These are phyloP conservation scores for Diadromus collaris DNA, from an alignment of 2,888 invertebrate genomes.

Conservation along the genomic window DNA sequence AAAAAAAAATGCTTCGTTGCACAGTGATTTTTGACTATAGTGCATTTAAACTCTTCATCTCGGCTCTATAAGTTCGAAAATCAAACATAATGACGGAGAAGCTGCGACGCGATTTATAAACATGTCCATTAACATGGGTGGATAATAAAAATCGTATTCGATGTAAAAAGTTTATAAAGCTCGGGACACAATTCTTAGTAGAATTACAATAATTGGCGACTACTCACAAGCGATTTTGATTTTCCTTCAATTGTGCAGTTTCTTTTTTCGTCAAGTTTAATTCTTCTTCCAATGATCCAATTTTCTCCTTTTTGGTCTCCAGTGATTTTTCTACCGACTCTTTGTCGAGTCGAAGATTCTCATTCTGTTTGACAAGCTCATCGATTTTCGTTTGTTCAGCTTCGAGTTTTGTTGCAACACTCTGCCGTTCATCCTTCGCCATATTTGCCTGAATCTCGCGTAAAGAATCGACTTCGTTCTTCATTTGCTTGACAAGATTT, in stretches of 20 bases:
- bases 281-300: slow-evolving; percentile 69
- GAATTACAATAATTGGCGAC: neutral
- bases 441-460: slow-evolving; percentile 75
- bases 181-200: neutral
- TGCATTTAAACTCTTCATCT: too few species aligned
- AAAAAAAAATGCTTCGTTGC: too few species aligned
- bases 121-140: too few species aligned
- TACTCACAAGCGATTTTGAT: slow-evolving; percentile 70
- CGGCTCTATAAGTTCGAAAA: too few species aligned
- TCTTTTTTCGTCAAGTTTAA: slow-evolving; percentile 68
- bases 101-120: too few species aligned
- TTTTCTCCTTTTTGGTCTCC: slow-evolving; percentile 76
- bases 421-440: slow-evolving; percentile 63
- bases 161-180: too few species aligned
- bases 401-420: slow-evolving; percentile 68
- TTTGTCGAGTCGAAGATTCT: slow-evolving; percentile 77
- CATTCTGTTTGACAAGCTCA: slow-evolving; percentile 67
- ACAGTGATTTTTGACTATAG: too few species aligned
- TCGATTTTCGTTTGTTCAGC: slow-evolving; percentile 68
- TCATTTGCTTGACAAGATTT: slow-evolving; percentile 76
- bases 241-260: slow-evolving; percentile 68
- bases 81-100: too few species aligned
- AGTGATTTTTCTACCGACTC: slow-evolving; percentile 81
- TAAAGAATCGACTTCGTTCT: slow-evolving; percentile 80
- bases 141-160: too few species aligned